Evolutionary conservation across 1,140 invertebrate species (phyloP).

Genomic region (Ganaspis sp.): DNA sequence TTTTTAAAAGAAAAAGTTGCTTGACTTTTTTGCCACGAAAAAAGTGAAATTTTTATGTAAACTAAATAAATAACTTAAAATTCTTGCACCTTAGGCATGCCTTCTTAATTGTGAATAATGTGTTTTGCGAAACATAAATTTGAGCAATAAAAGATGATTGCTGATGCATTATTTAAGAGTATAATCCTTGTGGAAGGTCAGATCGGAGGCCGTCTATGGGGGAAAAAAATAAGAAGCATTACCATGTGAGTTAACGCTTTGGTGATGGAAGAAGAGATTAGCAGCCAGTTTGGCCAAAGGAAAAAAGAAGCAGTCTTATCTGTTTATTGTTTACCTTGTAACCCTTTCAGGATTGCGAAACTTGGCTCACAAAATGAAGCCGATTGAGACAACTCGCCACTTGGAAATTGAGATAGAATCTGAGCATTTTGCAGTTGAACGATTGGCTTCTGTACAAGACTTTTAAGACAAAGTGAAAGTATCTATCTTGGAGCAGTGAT

Average conservation of each 20-base stretch:
- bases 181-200: background rate
- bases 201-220: background rate
- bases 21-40: no score
- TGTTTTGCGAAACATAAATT: background rate
- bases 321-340: background rate
- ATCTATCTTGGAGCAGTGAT: background rate
- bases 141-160: background rate
- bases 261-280: background rate
- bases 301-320: background rate
- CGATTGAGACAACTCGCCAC: conserved; percentile 13
- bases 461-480: conserved; percentile 18
- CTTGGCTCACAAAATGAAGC: conserved; percentile 2
- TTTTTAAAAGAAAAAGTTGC: no score
- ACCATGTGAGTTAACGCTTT: conserved; percentile 4
- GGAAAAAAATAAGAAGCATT: background rate
- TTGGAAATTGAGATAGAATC: background rate
- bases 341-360: conserved; percentile 1
- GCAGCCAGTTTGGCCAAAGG: background rate
- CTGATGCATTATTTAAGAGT: background rate
- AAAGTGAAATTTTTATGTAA: no score
- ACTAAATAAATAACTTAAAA: no score
- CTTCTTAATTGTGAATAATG: background rate
- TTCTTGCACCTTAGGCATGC: no score
- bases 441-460: background rate
- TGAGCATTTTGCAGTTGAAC: background rate